These are phyloP conservation scores for Sylvietta virens DNA, from an alignment of 2,113 vertebrate genomes.

Conservation along the genomic window DNA sequence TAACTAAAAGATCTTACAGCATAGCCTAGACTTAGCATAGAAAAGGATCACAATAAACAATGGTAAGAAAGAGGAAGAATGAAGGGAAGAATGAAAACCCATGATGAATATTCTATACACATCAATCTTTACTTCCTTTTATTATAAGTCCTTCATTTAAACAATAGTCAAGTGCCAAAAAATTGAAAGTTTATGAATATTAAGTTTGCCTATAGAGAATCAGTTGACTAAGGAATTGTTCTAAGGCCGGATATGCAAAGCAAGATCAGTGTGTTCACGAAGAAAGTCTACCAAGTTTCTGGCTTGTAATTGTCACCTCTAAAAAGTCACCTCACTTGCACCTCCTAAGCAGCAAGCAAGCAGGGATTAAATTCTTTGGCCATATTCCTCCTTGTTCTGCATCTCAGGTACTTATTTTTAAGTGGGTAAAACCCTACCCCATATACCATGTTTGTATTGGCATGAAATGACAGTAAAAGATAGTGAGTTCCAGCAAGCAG, in stretches of 20 bases:
- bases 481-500: neutral
- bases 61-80: conserved; percentile 43
- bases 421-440: neutral
- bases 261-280: neutral
- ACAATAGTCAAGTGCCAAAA: neutral
- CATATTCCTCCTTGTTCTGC: neutral
- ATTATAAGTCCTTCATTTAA: neutral
- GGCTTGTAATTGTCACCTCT: neutral
- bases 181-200: neutral
- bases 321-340: neutral
- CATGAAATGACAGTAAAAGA: neutral
- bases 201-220: neutral
- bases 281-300: neutral
- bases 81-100: conserved; percentile 11
- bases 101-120: neutral
- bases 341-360: neutral
- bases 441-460: neutral
- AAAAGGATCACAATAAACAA: conserved; percentile 40
- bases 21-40: neutral
- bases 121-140: conserved; percentile 23
- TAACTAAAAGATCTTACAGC: neutral
- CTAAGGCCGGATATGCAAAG: neutral
- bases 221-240: neutral
- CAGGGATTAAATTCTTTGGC: neutral
- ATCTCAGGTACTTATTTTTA: neutral